Evolutionary conservation across 1,140 invertebrate genomes (phyloP).

Genomic region (Chrysopa pallens): DNA sequence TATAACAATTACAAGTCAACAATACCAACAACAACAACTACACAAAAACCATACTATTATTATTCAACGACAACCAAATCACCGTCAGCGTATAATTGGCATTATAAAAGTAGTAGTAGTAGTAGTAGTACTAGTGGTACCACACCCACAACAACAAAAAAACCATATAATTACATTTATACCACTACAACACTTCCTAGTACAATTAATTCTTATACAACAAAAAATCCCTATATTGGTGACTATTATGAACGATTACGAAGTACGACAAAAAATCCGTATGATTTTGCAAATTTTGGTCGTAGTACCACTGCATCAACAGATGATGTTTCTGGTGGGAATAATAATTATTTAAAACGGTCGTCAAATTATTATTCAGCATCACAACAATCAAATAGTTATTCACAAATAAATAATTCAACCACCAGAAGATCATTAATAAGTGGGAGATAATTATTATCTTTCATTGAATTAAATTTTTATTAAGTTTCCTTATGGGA

Average conservation of each 20-base stretch:
- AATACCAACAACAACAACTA: conserved; percentile 4
- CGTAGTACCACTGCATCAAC: conserved; percentile 8
- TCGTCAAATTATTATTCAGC: conserved; percentile 14
- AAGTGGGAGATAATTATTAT: no score
- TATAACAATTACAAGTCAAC: conserved; percentile 1
- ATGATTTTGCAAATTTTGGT: conserved; percentile 24
- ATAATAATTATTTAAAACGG: conserved; percentile 24
- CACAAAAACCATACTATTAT: conserved; percentile 2
- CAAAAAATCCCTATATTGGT: conserved; percentile 13
- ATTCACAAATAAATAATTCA: no score
- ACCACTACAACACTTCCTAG: conserved; percentile 1
- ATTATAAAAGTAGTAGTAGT: no score
- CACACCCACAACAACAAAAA: conserved; percentile 3
- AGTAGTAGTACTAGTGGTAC: background rate
- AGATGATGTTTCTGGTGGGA: conserved; percentile 16
- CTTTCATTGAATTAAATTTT: no score
- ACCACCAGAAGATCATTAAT: no score
- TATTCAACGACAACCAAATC: conserved; percentile 15
- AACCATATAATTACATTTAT: conserved; percentile 5
- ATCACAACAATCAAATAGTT: no score
- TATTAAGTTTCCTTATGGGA: no score
- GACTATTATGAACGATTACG: conserved; percentile 16
- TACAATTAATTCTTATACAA: conserved; percentile 3
- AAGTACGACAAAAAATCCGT: conserved; percentile 21
- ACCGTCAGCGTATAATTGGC: conserved; percentile 13